These are phyloP conservation scores for Oscheius sp. DNA, from an alignment of 1,140 invertebrate species.

Conservation along the genomic window DNA sequence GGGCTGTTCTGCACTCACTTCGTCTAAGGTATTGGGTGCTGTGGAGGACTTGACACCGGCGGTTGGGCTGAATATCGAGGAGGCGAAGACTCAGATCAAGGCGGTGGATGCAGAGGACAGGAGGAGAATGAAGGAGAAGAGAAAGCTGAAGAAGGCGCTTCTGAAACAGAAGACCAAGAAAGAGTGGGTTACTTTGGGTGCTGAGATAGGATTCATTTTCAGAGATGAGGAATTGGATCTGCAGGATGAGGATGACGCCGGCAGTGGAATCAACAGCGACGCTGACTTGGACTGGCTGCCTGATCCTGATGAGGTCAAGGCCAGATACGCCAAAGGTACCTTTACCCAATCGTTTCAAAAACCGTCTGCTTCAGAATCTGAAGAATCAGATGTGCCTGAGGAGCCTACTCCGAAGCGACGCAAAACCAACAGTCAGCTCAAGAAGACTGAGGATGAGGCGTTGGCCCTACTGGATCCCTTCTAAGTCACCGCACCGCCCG, in stretches of 20 bases:
- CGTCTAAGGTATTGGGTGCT: slow-evolving; percentile 15
- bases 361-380: slow-evolving; percentile 4
- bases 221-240: slow-evolving; percentile 23
- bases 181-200: background rate
- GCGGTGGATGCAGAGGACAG: slow-evolving; percentile 32
- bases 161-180: slow-evolving; percentile 5
- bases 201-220: background rate
- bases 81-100: slow-evolving; percentile 35
- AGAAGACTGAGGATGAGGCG: slow-evolving; percentile 32
- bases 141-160: background rate
- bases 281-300: slow-evolving; percentile 46
- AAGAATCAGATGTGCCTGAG: background rate
- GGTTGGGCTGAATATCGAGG: slow-evolving; percentile 43
- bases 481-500: background rate
- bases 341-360: background rate
- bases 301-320: slow-evolving; percentile 39
- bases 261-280: slow-evolving; percentile 16
- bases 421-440: slow-evolving; percentile 6
- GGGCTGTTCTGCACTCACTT: slow-evolving; percentile 2
- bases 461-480: slow-evolving; percentile 26
- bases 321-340: background rate
- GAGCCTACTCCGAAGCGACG: background rate
- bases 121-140: background rate
- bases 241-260: slow-evolving; percentile 5
- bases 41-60: slow-evolving; percentile 1